Evolutionary conservation across 2,113 vertebrate species (phyloP), one percentile per base, ranked within the genome.

Genomic region (Ageneiosus marmoratus): DNA sequence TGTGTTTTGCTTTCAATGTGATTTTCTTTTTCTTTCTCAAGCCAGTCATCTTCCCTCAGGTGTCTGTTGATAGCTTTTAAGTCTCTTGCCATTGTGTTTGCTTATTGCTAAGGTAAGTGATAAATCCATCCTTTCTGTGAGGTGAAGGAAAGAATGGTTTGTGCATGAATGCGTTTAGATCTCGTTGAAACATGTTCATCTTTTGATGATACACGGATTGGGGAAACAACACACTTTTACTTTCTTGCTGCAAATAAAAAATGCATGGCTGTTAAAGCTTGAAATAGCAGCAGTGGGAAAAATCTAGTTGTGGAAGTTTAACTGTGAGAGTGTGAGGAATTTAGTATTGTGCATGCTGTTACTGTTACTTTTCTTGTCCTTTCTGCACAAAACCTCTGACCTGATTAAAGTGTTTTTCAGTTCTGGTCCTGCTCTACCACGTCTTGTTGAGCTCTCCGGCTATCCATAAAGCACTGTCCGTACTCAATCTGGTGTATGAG

Each of bases 51-150:
- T 82, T 80, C 77, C 48, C 77, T 60, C 53, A 78, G 67, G 70
- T 65, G 74, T 84, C 4, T 74, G 34, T 77, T 69, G 63, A 48
- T 87, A 65, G 63, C 48, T 70, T 79, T 29, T 74, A 56, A 55
- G 32, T 58, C 63, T 67, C 20, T 74, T 29, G 55, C 53, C 44
- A 34, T 67, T 73, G 72, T 85, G 80, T 79, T 62, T 60, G 48
- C n/a, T 53, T 74, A 44, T 10, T 32, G 56, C 55, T 27, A 48
- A 88, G 87, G 87, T 88, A 80, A 85, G 87, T 88, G 58, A 69
- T 53, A 69, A 82, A 80, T 69, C 48, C 55, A 34, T 82, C 37
- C 27, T 79, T 84, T 53, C 44, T 79, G 34, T 48, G 34, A 41
- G 44, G 50, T 82, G 77, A 67, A 81, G 48, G 44, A 73, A 60